These are phyloP conservation scores for Syrmaticus mikado DNA, from an alignment of 2,113 vertebrate species.

Conservation along the genomic window DNA sequence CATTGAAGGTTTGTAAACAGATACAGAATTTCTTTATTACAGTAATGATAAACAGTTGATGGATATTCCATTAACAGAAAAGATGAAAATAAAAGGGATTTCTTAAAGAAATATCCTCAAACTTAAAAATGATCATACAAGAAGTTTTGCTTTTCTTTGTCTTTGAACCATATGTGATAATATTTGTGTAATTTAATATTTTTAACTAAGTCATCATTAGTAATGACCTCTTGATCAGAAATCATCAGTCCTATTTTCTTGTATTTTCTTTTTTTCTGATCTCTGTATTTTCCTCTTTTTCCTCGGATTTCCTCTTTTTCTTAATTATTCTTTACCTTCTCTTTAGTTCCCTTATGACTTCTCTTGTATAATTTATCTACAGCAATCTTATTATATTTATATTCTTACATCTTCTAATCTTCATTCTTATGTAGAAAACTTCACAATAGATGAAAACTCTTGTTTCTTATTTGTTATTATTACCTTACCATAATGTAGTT, in stretches of 20 bases:
- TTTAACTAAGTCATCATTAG: background rate
- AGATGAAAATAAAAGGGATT: background rate
- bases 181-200: background rate
- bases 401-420: background rate
- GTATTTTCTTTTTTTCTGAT: background rate
- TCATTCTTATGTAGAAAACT: background rate
- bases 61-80: background rate
- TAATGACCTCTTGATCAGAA: background rate
- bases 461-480: background rate
- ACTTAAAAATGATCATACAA: background rate
- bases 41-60: background rate
- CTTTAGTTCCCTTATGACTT: background rate
- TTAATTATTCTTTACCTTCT: constrained; percentile 20
- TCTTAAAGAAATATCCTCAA: background rate
- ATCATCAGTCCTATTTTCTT: background rate
- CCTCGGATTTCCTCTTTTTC: background rate
- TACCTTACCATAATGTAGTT: background rate
- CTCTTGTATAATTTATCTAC: background rate
- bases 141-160: background rate
- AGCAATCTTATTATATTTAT: background rate
- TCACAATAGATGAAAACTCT: background rate
- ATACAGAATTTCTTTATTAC: background rate
- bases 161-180: background rate
- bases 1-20: constrained; percentile 89
- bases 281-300: constrained; percentile 7